Evolutionary conservation across 2,888 invertebrate species (phyloP).

Genomic region (Zeuzera pyrina): DNA sequence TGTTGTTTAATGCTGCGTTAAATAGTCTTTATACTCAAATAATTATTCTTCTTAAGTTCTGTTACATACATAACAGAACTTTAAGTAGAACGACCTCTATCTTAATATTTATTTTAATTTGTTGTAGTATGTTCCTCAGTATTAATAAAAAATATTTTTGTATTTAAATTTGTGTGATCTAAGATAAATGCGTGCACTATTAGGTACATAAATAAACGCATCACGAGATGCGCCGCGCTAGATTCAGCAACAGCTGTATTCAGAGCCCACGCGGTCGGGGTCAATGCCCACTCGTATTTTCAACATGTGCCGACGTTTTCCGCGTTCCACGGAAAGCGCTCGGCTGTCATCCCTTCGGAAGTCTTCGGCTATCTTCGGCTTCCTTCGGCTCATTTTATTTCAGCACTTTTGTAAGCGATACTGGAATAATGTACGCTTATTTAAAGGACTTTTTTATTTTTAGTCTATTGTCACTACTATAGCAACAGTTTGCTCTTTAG

Average conservation of each 20-base stretch:
- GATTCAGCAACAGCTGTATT: conserved; percentile 65
- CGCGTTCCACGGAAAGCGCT: conserved; percentile 69
- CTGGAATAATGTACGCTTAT: conserved; percentile 13
- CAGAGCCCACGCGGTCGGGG: conserved; percentile 55
- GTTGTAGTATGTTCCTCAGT: too few relatives aligned
- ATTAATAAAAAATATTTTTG: too few relatives aligned
- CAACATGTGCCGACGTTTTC: conserved; percentile 71
- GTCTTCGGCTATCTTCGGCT: conserved; percentile 36
- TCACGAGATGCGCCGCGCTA: conserved; percentile 46
- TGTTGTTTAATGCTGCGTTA: too few relatives aligned
- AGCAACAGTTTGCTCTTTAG: conserved; percentile 11
- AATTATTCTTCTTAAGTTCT: too few relatives aligned
- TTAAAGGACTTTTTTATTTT: conserved; percentile 15
- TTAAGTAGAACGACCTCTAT: too few relatives aligned
- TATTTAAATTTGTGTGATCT: conserved; percentile 19
- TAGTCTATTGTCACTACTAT: too few relatives aligned
- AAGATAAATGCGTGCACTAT: conserved; percentile 19
- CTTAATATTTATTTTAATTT: too few relatives aligned
- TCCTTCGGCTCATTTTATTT: neutral
- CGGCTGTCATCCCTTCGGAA: conserved; percentile 60
- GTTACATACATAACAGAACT: too few relatives aligned
- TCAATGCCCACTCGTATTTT: conserved; percentile 70
- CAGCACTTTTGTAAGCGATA: conserved; percentile 15
- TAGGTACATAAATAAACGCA: conserved; percentile 41
- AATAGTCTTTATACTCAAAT: too few relatives aligned